These are phyloP conservation scores for Aspiorhynchus laticeps DNA, from an alignment of 2,113 vertebrate genomes.

Conservation along the genomic window DNA sequence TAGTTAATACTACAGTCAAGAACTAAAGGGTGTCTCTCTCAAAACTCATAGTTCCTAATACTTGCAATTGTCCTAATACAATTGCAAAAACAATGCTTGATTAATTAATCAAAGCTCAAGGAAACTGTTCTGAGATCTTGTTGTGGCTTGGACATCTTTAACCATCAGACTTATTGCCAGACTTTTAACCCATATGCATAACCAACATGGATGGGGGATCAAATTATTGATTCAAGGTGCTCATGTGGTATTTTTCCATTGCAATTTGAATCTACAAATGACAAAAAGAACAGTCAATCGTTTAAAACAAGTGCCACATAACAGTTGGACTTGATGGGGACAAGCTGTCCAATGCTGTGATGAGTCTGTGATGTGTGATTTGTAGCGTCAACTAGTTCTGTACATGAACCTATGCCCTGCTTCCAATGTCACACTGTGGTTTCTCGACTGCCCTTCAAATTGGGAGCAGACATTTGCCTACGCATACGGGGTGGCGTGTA, in stretches of 20 bases:
- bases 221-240: neutral
- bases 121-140: neutral
- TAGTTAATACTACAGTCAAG: constrained; percentile 14
- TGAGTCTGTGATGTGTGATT: constrained; percentile 69
- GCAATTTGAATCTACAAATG: constrained; percentile 68
- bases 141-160: constrained; percentile 26
- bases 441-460: constrained; percentile 92
- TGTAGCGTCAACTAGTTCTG: constrained; percentile 65
- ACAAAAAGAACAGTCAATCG: constrained; percentile 61
- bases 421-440: constrained; percentile 83
- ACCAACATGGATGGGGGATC: constrained; percentile 25
- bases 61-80: too few relatives aligned
- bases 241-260: constrained; percentile 56
- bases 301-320: constrained; percentile 64
- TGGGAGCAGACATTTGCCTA: constrained; percentile 93
- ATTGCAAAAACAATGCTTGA: neutral
- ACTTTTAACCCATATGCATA: constrained; percentile 13
- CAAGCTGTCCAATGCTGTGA: constrained; percentile 58
- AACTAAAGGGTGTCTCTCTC: neutral
- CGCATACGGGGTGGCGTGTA: constrained; percentile 91
- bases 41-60: neutral
- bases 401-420: constrained; percentile 54
- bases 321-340: constrained; percentile 55
- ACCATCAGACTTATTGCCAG: neutral
- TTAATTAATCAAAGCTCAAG: neutral